A percentile compares a stretch with the other conserved stretches of the same genome.
These are phyloP conservation scores for Drosophila aff. DNA, from an alignment of 1,140 invertebrate genomes.

Conservation along the genomic window DNA sequence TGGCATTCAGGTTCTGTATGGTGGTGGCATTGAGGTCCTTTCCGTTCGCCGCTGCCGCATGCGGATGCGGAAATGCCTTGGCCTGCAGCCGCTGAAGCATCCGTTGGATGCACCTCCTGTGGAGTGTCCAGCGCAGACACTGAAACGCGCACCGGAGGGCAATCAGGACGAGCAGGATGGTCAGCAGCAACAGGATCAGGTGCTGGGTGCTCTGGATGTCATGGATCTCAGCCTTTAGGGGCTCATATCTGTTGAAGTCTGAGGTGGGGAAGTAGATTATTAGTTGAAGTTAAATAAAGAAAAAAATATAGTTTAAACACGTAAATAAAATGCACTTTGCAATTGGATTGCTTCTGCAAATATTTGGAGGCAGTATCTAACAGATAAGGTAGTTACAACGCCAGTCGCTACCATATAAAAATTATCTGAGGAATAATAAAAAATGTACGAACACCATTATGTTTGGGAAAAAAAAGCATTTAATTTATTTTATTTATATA, in stretches of 20 bases:
- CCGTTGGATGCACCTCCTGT: slow-evolving; percentile 46
- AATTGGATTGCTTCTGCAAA: not conserved
- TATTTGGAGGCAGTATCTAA: slow-evolving; percentile 3
- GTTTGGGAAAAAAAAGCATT: too few relatives aligned
- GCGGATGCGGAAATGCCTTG: slow-evolving; percentile 45
- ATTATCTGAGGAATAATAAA: too few relatives aligned
- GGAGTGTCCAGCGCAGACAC: slow-evolving; percentile 55
- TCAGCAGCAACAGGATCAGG: slow-evolving; percentile 64
- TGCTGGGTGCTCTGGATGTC: slow-evolving; percentile 59
- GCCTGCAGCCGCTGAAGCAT: slow-evolving; percentile 37
- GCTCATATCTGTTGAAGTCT: slow-evolving; percentile 68
- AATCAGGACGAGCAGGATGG: slow-evolving; percentile 60
- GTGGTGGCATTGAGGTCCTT: slow-evolving; percentile 78
- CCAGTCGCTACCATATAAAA: too few relatives aligned
- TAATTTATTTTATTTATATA: not conserved
- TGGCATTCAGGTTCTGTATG: slow-evolving; percentile 77
- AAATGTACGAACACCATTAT: too few relatives aligned
- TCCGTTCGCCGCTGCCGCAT: slow-evolving; percentile 52
- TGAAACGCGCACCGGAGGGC: slow-evolving; percentile 53
- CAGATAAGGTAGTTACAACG: not conserved
- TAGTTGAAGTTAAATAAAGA: not conserved
- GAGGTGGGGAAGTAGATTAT: not conserved
- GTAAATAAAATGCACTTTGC: not conserved
- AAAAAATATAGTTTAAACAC: too few relatives aligned
- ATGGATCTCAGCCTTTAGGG: slow-evolving; percentile 65